These are phyloP conservation scores for Semnopithecus entellus DNA, from an alignment of 2,113 vertebrate species.

Conservation along the genomic window DNA sequence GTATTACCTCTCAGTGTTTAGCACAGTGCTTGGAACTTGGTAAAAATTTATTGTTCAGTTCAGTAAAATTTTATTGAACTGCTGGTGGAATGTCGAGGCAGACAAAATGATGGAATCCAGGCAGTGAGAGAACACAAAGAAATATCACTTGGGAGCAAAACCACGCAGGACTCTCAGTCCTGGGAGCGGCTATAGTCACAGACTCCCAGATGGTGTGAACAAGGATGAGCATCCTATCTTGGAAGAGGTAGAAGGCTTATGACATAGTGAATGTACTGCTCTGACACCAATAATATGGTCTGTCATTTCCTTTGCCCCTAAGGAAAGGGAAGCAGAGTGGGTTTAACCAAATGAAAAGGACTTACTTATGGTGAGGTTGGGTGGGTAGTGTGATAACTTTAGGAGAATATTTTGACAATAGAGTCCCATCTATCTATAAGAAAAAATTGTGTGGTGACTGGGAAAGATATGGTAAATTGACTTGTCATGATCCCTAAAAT, in stretches of 20 bases:
- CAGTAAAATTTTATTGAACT: not conserved
- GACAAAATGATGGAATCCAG: not conserved
- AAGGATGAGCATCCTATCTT: not conserved
- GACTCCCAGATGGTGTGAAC: not conserved
- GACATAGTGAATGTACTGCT: not conserved
- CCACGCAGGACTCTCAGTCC: too few species aligned
- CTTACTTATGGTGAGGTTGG: not conserved
- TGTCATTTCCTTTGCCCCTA: not conserved
- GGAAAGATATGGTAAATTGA: not conserved
- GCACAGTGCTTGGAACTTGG: not conserved
- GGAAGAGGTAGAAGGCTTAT: not conserved
- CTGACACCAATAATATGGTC: not conserved
- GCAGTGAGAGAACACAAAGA: not conserved
- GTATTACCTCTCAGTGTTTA: not conserved
- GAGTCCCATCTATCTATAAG: not conserved
- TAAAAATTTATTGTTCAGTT: not conserved
- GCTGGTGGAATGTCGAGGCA: not conserved
- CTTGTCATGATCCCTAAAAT: not conserved
- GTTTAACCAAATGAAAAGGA: not conserved
- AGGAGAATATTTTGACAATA: not conserved
- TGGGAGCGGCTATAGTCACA: not conserved
- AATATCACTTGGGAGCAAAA: not conserved
- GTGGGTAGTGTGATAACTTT: not conserved
- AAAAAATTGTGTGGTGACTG: not conserved
- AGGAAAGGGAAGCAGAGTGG: not conserved